These are phyloP conservation scores for Corythoichthys haematopterus DNA, from an alignment of 2,113 vertebrate genomes.

Conservation along the genomic window DNA sequence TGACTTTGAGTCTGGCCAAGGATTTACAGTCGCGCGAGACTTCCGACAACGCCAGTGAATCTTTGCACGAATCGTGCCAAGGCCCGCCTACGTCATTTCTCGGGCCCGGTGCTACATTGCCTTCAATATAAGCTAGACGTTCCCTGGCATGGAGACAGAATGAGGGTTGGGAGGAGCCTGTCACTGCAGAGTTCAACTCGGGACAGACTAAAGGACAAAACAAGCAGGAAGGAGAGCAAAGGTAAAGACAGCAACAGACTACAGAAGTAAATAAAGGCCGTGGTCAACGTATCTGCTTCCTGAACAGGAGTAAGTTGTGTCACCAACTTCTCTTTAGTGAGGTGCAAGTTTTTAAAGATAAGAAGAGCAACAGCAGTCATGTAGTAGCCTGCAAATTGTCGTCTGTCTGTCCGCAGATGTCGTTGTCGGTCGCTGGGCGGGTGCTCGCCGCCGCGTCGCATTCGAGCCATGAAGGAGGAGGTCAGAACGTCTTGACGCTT, in stretches of 20 bases:
- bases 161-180: conserved; percentile 60
- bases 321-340: neutral
- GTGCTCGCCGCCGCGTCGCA: conserved; percentile 62
- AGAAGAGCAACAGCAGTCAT: neutral
- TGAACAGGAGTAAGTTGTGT: conserved; percentile 40
- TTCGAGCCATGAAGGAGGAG: conserved; percentile 58
- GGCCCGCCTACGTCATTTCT: neutral
- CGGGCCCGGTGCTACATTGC: too few species aligned
- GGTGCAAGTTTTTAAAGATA: neutral
- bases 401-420: conserved; percentile 51
- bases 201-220: conserved; percentile 74
- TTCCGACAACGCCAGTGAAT: neutral
- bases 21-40: neutral
- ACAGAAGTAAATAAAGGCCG: conserved; percentile 4
- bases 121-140: conserved; percentile 71
- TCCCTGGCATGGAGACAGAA: conserved; percentile 57
- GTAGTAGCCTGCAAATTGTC: neutral
- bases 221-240: conserved; percentile 37
- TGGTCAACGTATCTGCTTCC: neutral
- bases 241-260: neutral
- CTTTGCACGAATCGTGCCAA: neutral
- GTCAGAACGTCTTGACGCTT: conserved; percentile 33
- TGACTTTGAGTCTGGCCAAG: too few species aligned
- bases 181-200: conserved; percentile 30
- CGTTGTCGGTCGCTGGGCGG: conserved; percentile 47